Conservation (phyloP, 2,797 vertebrate genomes). For the Cephalopachus bancanus region DNA sequence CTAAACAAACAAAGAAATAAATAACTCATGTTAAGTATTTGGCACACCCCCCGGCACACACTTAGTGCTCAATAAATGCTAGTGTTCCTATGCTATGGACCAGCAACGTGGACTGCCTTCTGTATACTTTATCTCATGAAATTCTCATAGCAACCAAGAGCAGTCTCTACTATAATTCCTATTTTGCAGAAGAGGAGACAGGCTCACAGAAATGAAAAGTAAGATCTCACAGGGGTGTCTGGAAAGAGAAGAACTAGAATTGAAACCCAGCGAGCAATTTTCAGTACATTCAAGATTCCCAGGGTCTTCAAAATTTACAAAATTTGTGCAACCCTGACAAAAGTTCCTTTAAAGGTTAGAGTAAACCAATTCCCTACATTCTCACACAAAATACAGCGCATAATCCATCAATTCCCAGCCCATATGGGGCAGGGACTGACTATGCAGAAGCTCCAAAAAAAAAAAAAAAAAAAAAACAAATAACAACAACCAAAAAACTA, state of each 20-base stretch:
- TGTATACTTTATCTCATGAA: neutral
- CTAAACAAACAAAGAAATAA: too few species aligned
- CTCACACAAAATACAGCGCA: too few species aligned
- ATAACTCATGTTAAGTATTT: too few species aligned
- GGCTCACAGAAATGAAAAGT: neutral
- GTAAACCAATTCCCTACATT: too few species aligned
- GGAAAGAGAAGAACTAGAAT: neutral
- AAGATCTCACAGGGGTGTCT: neutral
- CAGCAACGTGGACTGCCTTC: neutral
- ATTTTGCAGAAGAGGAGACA: too few species aligned
- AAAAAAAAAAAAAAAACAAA: too few species aligned
- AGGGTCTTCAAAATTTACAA: neutral
- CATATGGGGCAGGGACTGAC: too few species aligned
- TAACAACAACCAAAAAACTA: neutral
- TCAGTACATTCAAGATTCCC: neutral
- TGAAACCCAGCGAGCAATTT: neutral
- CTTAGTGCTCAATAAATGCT: neutral
- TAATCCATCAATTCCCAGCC: too few species aligned
- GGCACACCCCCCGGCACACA: too few species aligned
- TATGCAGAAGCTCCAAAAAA: too few species aligned
- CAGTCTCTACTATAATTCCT: neutral
- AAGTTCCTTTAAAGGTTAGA: neutral
- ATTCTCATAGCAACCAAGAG: neutral
- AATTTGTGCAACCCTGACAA: neutral
- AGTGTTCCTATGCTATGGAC: neutral